Conservation (phyloP, 2,888 invertebrate species). For the Noctua comes region DNA sequence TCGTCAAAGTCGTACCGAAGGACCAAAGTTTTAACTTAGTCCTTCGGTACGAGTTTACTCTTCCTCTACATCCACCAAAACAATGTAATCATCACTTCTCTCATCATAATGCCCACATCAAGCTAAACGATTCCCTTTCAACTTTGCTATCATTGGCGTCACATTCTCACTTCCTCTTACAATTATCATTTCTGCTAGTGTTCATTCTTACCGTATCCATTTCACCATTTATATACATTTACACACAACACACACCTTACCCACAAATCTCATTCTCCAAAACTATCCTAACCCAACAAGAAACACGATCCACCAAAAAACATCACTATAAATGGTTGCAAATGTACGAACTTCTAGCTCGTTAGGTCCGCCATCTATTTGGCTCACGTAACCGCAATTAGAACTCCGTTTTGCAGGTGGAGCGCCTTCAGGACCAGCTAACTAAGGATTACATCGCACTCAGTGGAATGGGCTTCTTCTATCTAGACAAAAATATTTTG, state of each 20-base stretch:
- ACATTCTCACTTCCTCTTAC: neutral
- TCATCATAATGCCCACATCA: neutral
- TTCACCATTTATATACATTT: neutral
- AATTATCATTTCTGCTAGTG: too few species aligned
- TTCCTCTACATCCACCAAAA: neutral
- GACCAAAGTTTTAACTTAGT: neutral
- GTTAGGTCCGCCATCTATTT: slow-evolving; percentile 45
- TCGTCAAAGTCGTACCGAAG: neutral
- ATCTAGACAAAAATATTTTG: slow-evolving; percentile 88
- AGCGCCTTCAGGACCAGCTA: slow-evolving; percentile 91
- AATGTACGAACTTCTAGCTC: slow-evolving; percentile 41
- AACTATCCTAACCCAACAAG: slow-evolving; percentile 34
- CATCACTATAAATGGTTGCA: slow-evolving; percentile 10
- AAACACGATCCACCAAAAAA: slow-evolving; percentile 37
- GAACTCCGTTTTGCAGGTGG: slow-evolving; percentile 83
- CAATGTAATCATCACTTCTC: neutral
- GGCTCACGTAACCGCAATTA: slow-evolving; percentile 46
- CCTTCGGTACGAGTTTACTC: too few species aligned
- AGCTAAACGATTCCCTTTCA: neutral
- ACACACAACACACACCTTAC: neutral
- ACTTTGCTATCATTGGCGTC: neutral
- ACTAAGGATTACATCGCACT: slow-evolving; percentile 90
- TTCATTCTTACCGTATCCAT: too few species aligned
- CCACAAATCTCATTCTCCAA: neutral
- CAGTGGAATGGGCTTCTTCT: slow-evolving; percentile 90